These are phyloP conservation scores for Pitta sordida DNA, from an alignment of 2,113 vertebrate genomes.

Conservation along the genomic window DNA sequence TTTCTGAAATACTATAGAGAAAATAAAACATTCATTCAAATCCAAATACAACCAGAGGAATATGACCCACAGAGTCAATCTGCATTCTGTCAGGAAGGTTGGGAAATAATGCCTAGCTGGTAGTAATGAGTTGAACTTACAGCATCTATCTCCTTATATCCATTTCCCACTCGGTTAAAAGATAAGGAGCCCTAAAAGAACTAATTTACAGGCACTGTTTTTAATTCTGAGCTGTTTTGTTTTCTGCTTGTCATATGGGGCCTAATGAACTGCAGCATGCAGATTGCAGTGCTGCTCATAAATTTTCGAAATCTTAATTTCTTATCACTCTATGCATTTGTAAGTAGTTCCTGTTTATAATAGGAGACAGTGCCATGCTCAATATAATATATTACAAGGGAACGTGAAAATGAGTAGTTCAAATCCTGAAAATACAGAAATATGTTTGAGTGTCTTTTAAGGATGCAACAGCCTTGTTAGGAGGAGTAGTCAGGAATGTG, in stretches of 20 bases:
- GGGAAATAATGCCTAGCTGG: neutral
- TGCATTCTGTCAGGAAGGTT: neutral
- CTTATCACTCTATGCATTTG: neutral
- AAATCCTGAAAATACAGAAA: neutral
- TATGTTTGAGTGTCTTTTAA: neutral
- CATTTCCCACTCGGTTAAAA: neutral
- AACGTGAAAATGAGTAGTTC: neutral
- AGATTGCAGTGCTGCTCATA: neutral
- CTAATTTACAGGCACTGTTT: neutral
- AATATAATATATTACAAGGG: neutral
- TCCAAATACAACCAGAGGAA: neutral
- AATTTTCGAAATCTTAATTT: neutral
- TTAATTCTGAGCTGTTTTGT: neutral
- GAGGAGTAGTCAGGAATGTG: neutral
- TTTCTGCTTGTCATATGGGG: neutral
- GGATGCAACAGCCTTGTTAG: neutral
- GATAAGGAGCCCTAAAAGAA: neutral
- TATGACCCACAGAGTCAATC: neutral
- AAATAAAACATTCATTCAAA: neutral
- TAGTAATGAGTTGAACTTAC: neutral
- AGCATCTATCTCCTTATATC: neutral
- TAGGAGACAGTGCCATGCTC: neutral
- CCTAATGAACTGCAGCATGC: neutral
- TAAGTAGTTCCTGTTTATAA: neutral
- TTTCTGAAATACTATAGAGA: neutral